Evolutionary conservation across 2,113 vertebrate species (phyloP), one percentile per base, ranked within the genome.

Genomic region (Triplophysa siluroides): DNA sequence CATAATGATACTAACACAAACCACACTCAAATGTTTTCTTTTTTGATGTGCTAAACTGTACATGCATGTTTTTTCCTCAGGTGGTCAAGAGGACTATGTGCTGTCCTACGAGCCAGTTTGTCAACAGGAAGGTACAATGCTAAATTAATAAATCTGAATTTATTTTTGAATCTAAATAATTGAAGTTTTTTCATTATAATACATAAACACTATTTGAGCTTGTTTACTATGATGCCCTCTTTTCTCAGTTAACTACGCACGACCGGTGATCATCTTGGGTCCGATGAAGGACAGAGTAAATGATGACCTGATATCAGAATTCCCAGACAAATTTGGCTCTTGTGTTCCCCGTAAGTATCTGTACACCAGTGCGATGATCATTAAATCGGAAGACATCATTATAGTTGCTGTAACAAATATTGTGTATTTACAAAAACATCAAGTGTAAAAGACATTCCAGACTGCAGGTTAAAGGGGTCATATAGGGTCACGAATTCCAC

Each of bases 201-300:
- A 58, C 54, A 58, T 9, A 9, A 7, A 58, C 5, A 56, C 52
- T n/a, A 8, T 56, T 56, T 56, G 52, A 18, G 18, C 52, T 56
- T 19, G 3, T 56, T 56, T 56, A 56, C 47, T 56, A 18, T 2
- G 18, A n/a, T 7, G 47, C 47, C 47, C 47, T 68, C 19, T 83
- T 61, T 45, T 9, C 19, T 0, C 86, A 99, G 98, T 99, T 69
- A 95, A 78, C 91, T 99, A 99, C 88, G 94, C 96, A 45, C 95
- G 98, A 50, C 98, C 98, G 18, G 96, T 99, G 87, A 99, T 99
- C 83, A 91, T 99, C 88, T 93, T 99, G 89, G 98, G 98, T 83
- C 98, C 98, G 63, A 99, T 98, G 97, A 99, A 99, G 87, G 98
- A 99, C 84, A 92, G 98, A 69, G 93, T 99, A 91, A 99, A 99